phyloP scores from a whole-genome alignment of 2,113 vertebrate genomes.

The Cryptomyrus ogoouensis region DNA sequence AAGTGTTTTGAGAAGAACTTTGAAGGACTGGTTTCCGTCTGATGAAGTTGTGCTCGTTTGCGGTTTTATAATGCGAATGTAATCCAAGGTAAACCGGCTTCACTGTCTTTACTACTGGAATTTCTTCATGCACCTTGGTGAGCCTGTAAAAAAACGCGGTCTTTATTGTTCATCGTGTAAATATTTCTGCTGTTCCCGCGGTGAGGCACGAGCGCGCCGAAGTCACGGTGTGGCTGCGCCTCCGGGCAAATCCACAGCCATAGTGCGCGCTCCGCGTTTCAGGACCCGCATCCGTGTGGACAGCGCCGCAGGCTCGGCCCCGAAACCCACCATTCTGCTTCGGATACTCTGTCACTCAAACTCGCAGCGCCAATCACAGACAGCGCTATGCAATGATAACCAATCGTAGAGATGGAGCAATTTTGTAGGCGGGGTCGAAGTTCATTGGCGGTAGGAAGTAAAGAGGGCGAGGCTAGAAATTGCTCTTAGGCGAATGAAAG shows the following conservation, averaged over 20 bases:
- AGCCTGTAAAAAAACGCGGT: slow-evolving; percentile 14
- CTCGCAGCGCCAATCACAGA: slow-evolving; percentile 45
- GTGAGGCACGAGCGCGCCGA: slow-evolving; percentile 11
- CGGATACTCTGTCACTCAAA: slow-evolving; percentile 57
- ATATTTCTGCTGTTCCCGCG: slow-evolving; percentile 7
- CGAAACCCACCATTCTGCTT: slow-evolving; percentile 56
- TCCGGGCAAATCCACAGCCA: slow-evolving; percentile 48
- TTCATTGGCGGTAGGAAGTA: slow-evolving; percentile 50
- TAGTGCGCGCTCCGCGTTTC: slow-evolving; percentile 70
- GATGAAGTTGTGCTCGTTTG: slow-evolving; percentile 30
- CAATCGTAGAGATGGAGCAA: slow-evolving; percentile 8
- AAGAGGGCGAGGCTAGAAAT: slow-evolving; percentile 47
- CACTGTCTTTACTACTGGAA: slow-evolving; percentile 33
- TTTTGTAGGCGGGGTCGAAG: slow-evolving; percentile 24
- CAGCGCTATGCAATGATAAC: slow-evolving; percentile 30
- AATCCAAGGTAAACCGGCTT: slow-evolving; percentile 12
- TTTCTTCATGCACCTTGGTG: slow-evolving; percentile 25
- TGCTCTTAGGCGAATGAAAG: slow-evolving; percentile 47
- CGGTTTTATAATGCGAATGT: slow-evolving; percentile 20
- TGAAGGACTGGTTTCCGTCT: neutral
- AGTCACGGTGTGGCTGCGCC: slow-evolving; percentile 36
- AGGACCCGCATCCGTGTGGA: slow-evolving; percentile 83
- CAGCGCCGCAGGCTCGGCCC: slow-evolving; percentile 75
- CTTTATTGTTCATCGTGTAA: slow-evolving; percentile 29
- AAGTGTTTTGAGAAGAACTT: slow-evolving; percentile 15